Base-by-base conservation (phyloP, 2,797 vertebrate species). In the Sciurus vulgaris region DNA sequence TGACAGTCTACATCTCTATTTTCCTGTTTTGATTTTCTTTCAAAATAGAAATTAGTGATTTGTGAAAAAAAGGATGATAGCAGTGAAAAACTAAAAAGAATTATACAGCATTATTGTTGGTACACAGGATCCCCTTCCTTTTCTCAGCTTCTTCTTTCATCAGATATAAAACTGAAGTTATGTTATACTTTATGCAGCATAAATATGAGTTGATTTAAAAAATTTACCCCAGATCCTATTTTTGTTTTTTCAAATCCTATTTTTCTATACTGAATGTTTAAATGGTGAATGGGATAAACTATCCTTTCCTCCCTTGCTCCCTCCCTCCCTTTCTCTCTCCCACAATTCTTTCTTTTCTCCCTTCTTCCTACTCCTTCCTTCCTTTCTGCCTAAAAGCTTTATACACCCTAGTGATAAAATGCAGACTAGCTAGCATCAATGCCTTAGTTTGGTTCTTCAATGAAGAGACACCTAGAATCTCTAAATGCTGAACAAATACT, bases 401-500 rank as follows among this genome's bases (percentile, higher is more conserved):
- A 49, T 92, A 47, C 3, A 77, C 24, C 8, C 1, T 11, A 59
- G 47, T 94, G 77, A 95, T 79, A 96, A 91, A 82, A 47, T 20
- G 24, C 18, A 94, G 56, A 17, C 49, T 5, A 2, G 24, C 35
- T 5, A 2, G 24, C 35, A 51, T 28, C 63, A 84, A 51, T 67
- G 17, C 47, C 70, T 93, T 26, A 38, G 47, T 82, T 97, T 91
- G 86, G 91, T 70, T 65, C 77, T 49, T 94, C 87, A 83, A 6
- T 76, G 76, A 94, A 73, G 91, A 89, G 94, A 91, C 20, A 76
- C 15, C 69, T 38, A 38, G 97, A 93, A 69, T 81, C 72, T 97
- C 88, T 90, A 97, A 79, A 88, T 85, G 70, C 35, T 81, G 89
- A 96, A 94, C 12, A 96, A 94, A 88, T 81, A 20, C 93, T 76